These are phyloP conservation scores for Antechinus flavipes DNA, from an alignment of 2,113 vertebrate species.

Conservation along the genomic window DNA sequence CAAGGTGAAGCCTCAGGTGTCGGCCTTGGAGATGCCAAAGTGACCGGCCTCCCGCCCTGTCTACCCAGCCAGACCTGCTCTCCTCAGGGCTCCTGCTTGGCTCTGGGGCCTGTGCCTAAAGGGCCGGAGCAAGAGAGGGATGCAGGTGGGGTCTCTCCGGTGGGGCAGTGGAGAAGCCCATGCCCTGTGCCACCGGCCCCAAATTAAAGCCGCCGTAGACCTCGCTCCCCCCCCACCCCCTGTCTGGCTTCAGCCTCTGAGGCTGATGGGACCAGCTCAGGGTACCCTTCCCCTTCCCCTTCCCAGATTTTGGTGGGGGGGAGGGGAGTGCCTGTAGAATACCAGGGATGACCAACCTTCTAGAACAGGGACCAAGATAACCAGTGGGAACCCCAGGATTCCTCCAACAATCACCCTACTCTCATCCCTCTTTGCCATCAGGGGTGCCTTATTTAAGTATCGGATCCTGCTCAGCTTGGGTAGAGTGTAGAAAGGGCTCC, in stretches of 20 bases:
- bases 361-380: neutral
- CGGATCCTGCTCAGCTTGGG: slow-evolving; percentile 42
- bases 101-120: slow-evolving; percentile 5
- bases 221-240: slow-evolving; percentile 14
- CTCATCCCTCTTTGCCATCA: slow-evolving; percentile 8
- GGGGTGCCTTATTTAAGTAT: slow-evolving; percentile 58
- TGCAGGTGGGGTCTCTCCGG: slow-evolving; percentile 18
- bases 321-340: slow-evolving; percentile 58
- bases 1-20: slow-evolving; percentile 93
- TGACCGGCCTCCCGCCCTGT: slow-evolving; percentile 80
- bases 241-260: slow-evolving; percentile 29
- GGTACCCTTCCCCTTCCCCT: slow-evolving; percentile 13
- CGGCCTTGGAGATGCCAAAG: slow-evolving; percentile 90
- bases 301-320: slow-evolving; percentile 37
- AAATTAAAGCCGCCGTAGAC: slow-evolving; percentile 31
- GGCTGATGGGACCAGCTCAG: neutral
- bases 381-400: neutral
- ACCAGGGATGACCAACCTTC: neutral
- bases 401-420: neutral
- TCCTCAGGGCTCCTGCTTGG: slow-evolving; percentile 30
- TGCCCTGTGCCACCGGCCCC: neutral
- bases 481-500: slow-evolving; percentile 25
- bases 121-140: slow-evolving; percentile 53
- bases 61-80: neutral
- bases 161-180: neutral